phyloP scores from a whole-genome alignment of 2,113 vertebrate genomes.

The Hippolais icterina region DNA sequence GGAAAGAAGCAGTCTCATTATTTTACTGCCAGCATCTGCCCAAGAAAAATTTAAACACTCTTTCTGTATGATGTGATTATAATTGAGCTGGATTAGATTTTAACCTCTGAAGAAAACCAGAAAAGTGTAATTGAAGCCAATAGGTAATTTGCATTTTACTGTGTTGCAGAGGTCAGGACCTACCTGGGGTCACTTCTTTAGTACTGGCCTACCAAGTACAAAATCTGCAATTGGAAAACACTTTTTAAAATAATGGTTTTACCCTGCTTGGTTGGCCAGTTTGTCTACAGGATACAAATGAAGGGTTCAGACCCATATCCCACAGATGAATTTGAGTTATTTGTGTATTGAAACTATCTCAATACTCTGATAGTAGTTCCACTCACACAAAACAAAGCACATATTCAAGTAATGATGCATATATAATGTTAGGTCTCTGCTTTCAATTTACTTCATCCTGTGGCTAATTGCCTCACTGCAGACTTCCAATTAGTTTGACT shows the following conservation, averaged over 20 bases:
- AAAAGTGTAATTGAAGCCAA: not conserved
- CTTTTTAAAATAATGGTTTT: not conserved
- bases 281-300: not conserved
- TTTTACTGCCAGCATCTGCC: not conserved
- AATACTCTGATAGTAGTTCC: not conserved
- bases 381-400: not conserved
- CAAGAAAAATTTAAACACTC: not conserved
- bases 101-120: not conserved
- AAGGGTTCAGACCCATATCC: not conserved
- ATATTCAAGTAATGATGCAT: not conserved
- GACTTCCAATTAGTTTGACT: conserved; percentile 33
- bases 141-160: not conserved
- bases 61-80: not conserved
- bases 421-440: not conserved
- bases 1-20: not conserved
- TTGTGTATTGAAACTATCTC: not conserved
- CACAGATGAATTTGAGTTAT: not conserved
- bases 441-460: conserved; percentile 19
- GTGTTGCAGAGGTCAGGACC: not conserved
- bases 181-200: not conserved
- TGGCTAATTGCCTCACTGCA: conserved; percentile 16
- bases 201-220: not conserved
- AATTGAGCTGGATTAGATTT: not conserved
- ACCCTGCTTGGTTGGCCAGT: not conserved
- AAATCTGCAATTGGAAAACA: not conserved